phyloP scores from a whole-genome alignment of 2,113 vertebrate genomes.

The Plectropomus leopardus region DNA sequence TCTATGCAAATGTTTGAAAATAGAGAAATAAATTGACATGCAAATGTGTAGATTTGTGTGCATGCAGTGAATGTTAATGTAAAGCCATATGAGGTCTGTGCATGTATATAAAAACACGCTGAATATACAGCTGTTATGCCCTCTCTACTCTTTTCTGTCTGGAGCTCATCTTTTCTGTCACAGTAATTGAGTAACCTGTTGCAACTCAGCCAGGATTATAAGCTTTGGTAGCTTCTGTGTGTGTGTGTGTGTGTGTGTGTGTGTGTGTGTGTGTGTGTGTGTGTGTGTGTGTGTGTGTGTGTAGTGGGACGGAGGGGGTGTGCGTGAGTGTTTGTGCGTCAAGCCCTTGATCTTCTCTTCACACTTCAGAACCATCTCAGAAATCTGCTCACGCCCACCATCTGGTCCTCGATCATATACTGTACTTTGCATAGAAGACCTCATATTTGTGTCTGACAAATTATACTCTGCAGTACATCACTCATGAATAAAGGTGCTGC shows the following conservation, averaged over 20 bases:
- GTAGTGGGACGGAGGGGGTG: conserved; percentile 1
- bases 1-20: conserved; percentile 11
- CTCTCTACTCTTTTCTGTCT: neutral
- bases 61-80: neutral
- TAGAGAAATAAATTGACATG: conserved; percentile 1
- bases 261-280: neutral
- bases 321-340: conserved; percentile 16
- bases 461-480: conserved; percentile 5
- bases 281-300: conserved; percentile 8
- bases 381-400: conserved; percentile 61
- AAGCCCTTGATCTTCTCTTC: conserved; percentile 68
- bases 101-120: conserved; percentile 8
- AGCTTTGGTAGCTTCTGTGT: conserved; percentile 4
- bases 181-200: conserved; percentile 47
- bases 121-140: neutral
- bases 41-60: neutral
- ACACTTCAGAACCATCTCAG: conserved; percentile 55
- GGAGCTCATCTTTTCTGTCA: conserved; percentile 25
- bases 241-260: conserved; percentile 8
- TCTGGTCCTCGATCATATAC: conserved; percentile 50
- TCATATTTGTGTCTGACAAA: conserved; percentile 15
- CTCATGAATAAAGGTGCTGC: neutral
- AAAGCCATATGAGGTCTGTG: neutral
- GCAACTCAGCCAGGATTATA: conserved; percentile 45
- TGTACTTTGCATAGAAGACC: conserved; percentile 9